phyloP scores from a whole-genome alignment of 2,113 vertebrate species.

The Rhinopomastus cyanomelas region DNA sequence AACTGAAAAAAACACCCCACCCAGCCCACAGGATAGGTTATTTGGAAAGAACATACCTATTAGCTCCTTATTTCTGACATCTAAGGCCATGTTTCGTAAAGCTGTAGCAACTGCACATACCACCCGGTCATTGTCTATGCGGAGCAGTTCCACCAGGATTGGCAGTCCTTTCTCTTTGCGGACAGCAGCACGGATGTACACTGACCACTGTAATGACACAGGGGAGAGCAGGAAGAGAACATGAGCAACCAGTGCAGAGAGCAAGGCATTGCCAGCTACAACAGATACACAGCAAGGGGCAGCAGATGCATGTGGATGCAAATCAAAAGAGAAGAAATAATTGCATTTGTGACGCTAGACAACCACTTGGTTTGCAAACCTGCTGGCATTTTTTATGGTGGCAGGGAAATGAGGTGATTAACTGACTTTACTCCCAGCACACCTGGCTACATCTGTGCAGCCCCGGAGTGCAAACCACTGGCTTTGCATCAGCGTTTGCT shows the following conservation, averaged over 20 bases:
- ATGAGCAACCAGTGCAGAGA: neutral
- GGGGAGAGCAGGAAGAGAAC: neutral
- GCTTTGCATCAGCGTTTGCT: neutral
- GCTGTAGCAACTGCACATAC: slow-evolving; percentile 98
- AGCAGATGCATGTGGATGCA: neutral
- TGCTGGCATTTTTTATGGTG: neutral
- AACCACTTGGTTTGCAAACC: neutral
- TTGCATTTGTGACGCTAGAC: neutral
- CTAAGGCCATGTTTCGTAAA: slow-evolving; percentile 98
- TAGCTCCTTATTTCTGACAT: slow-evolving; percentile 97
- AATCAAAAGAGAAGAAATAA: neutral
- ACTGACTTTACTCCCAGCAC: neutral
- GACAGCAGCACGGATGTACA: slow-evolving; percentile 96
- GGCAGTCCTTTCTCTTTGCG: slow-evolving; percentile 98
- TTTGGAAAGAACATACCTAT: slow-evolving; percentile 84
- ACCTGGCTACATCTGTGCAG: neutral
- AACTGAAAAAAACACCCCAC: neutral
- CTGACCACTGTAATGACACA: slow-evolving; percentile 87
- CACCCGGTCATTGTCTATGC: slow-evolving; percentile 98
- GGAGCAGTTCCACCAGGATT: slow-evolving; percentile 94
- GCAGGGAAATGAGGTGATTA: neutral
- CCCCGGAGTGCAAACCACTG: neutral
- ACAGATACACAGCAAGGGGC: neutral
- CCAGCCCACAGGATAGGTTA: neutral
- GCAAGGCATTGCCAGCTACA: neutral